These are phyloP conservation scores for Spongilla lacustris DNA, from an alignment of 37 sponge, comb jelly and placozoan species.

Conservation along the genomic window DNA sequence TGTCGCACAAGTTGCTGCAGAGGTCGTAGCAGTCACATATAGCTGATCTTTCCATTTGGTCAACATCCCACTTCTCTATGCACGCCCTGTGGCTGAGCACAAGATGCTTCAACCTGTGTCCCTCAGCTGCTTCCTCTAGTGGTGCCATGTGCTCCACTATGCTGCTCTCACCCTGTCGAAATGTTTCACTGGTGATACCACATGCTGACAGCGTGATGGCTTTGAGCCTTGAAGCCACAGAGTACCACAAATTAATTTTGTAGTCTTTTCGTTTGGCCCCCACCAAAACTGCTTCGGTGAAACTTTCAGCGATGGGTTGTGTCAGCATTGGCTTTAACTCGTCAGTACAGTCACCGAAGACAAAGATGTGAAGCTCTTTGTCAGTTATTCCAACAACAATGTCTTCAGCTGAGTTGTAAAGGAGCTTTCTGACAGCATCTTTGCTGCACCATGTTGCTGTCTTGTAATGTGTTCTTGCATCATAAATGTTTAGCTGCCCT, in stretches of 20 bases:
- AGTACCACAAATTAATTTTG: not conserved
- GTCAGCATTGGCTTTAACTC: not conserved
- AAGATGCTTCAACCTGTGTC: not conserved
- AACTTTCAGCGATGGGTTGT: not conserved
- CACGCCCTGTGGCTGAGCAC: not conserved
- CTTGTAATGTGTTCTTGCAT: not conserved
- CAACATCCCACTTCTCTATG: conserved; percentile 26
- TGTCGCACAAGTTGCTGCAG: conserved; percentile 17
- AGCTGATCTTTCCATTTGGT: not conserved
- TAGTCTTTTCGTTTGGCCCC: not conserved
- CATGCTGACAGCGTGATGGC: not conserved
- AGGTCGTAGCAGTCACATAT: not conserved
- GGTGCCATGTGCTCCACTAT: not conserved
- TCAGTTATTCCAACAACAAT: not conserved
- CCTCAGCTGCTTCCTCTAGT: not conserved
- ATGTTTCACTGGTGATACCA: not conserved
- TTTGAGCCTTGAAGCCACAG: not conserved
- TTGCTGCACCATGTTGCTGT: not conserved
- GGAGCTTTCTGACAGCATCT: not conserved
- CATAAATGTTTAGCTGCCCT: not conserved
- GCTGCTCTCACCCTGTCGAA: not conserved
- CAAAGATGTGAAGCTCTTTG: not conserved
- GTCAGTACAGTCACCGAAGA: not conserved
- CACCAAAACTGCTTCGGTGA: not conserved
- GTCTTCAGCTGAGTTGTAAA: not conserved